phyloP scores from a whole-genome alignment of 2,888 invertebrate genomes.

The Drosophila crucigera region DNA sequence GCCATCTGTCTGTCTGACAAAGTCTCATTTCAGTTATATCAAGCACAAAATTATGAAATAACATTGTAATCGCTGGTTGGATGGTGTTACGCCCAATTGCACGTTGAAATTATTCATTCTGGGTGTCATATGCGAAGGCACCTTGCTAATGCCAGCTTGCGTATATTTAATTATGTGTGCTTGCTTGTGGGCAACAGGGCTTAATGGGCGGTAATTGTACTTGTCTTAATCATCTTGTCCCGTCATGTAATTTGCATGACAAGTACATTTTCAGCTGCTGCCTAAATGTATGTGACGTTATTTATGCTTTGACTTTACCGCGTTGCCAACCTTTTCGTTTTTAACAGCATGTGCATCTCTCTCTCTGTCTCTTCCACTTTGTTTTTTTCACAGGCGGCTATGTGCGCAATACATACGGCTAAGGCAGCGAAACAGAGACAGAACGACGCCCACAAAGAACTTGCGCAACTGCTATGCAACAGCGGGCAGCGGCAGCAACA shows the following conservation, averaged over 20 bases:
- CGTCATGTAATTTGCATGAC: conserved; percentile 29
- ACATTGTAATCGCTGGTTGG: conserved; percentile 3
- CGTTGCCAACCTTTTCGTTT: conserved; percentile 50
- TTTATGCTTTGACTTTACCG: conserved; percentile 8
- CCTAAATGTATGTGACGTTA: conserved; percentile 53
- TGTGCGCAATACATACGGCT: conserved; percentile 61
- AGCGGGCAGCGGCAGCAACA: conserved; percentile 41
- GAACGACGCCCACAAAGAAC: conserved; percentile 16
- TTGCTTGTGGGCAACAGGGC: conserved; percentile 10
- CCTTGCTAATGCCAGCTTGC: background rate
- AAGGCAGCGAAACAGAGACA: conserved; percentile 28
- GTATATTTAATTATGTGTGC: conserved; percentile 31
- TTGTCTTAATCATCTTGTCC: conserved; percentile 50
- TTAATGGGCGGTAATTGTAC: conserved; percentile 44
- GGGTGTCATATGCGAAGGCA: conserved; percentile 47
- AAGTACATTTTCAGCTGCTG: conserved; percentile 15
- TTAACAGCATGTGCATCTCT: conserved; percentile 26
- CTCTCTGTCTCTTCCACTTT: conserved; percentile 18
- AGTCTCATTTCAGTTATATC: conserved; percentile 45
- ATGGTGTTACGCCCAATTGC: conserved; percentile 69
- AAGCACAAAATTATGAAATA: conserved; percentile 15
- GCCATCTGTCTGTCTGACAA: conserved; percentile 14
- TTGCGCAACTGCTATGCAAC: conserved; percentile 47
- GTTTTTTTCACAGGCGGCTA: conserved; percentile 42
- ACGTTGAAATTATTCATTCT: conserved; percentile 62